Conservation (phyloP, 2,888 invertebrate genomes). For the Sphaerophoria rueppellii region DNA sequence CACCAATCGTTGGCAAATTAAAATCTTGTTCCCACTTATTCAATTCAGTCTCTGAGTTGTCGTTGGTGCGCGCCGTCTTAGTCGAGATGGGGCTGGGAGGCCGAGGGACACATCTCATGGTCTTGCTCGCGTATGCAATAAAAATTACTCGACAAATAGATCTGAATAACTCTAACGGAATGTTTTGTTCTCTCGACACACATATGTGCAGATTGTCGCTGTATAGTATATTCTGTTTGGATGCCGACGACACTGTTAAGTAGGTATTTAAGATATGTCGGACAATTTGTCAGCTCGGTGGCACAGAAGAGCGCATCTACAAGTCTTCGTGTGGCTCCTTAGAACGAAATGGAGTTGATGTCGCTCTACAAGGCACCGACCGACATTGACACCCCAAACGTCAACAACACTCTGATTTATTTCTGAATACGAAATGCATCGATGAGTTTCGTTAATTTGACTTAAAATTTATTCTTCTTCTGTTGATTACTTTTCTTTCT, state of each 20-base stretch:
- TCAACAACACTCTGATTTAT: conserved; percentile 82
- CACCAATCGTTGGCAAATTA: conserved; percentile 67
- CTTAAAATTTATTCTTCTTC: conserved; percentile 75
- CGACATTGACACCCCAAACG: conserved; percentile 78
- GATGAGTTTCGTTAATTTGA: conserved; percentile 81
- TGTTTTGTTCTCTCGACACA: conserved; percentile 57
- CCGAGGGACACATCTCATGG: not conserved
- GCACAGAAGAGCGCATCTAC: conserved; percentile 56
- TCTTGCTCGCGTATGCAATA: conserved; percentile 11
- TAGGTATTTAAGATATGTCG: conserved; percentile 78
- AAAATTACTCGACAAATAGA: conserved; percentile 50
- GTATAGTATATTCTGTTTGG: conserved; percentile 36
- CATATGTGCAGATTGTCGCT: conserved; percentile 66
- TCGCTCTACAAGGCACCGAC: conserved; percentile 54
- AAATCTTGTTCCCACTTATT: conserved; percentile 31
- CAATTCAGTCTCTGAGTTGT: not conserved
- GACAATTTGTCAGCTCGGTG: conserved; percentile 82
- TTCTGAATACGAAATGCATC: conserved; percentile 81
- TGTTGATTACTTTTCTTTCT: conserved; percentile 27
- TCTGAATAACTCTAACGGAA: conserved; percentile 57
- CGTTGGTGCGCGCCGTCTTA: not conserved
- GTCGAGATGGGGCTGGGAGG: not conserved
- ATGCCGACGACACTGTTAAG: conserved; percentile 71
- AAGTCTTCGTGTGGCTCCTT: conserved; percentile 37
- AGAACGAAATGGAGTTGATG: conserved; percentile 3